phyloP scores from a whole-genome alignment of 2,888 invertebrate species.

The Campopleginae sp. region DNA sequence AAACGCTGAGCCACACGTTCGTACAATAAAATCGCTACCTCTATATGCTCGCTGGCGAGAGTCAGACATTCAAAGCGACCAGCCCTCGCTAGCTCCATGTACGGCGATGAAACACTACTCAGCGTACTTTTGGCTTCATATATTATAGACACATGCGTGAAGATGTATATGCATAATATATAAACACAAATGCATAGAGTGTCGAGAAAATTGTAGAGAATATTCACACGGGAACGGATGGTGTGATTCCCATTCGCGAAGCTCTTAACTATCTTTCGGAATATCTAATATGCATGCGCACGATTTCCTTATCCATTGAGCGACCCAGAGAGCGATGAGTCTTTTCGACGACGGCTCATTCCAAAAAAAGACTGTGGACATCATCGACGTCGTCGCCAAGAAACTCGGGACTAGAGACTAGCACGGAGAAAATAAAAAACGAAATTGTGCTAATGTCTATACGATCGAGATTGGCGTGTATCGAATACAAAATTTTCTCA shows the following conservation, averaged over 20 bases:
- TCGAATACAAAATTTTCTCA: conserved; percentile 24
- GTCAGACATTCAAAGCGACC: conserved; percentile 12
- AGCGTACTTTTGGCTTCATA: conserved; percentile 22
- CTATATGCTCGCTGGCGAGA: conserved; percentile 29
- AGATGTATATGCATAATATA: not conserved
- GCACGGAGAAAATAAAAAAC: conserved; percentile 4
- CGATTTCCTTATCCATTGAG: not conserved
- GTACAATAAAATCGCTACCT: conserved; percentile 26
- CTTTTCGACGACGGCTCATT: not conserved
- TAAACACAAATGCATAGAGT: not conserved
- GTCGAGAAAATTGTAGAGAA: not conserved
- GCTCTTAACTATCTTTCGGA: not conserved
- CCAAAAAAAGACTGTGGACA: conserved; percentile 10
- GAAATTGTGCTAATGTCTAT: conserved; percentile 5
- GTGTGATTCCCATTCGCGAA: not conserved
- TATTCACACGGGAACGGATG: not conserved
- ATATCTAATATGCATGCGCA: not conserved
- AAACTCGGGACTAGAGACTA: conserved; percentile 9
- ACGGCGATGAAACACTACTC: conserved; percentile 17
- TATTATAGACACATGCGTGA: conserved; percentile 8
- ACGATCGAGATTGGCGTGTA: not conserved
- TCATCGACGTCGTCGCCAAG: conserved; percentile 38
- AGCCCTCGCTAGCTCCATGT: conserved; percentile 1
- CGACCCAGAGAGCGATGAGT: not conserved
- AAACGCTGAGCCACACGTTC: conserved; percentile 4